phyloP scores from a whole-genome alignment of 2,888 invertebrate species.

The Orchesella flavescens region DNA sequence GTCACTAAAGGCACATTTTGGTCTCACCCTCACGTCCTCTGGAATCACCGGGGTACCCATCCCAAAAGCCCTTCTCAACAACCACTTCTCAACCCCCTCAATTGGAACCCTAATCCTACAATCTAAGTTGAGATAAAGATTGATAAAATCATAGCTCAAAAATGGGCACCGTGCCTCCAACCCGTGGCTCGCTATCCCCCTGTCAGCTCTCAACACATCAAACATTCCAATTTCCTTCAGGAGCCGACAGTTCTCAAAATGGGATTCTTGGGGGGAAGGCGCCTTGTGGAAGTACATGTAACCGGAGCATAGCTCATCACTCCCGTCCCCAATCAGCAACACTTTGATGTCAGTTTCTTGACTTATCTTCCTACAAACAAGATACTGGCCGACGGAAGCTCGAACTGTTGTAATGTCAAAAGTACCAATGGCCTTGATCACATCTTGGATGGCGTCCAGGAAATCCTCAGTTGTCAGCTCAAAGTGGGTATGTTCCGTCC shows the following conservation, averaged over 20 bases:
- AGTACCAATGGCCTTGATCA: slow-evolving; percentile 91
- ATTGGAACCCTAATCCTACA: slow-evolving; percentile 64
- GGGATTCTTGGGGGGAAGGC: slow-evolving; percentile 64
- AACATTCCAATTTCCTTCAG: slow-evolving; percentile 66
- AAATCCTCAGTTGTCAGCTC: slow-evolving; percentile 89
- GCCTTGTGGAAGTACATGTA: slow-evolving; percentile 69
- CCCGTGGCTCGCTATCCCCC: slow-evolving; percentile 74
- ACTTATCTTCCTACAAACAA: slow-evolving; percentile 76
- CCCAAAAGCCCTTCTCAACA: slow-evolving; percentile 61
- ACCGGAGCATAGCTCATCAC: slow-evolving; percentile 66
- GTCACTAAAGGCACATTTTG: slow-evolving; percentile 68
- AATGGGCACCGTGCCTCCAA: slow-evolving; percentile 92
- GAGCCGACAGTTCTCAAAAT: slow-evolving; percentile 65
- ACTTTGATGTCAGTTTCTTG: slow-evolving; percentile 66
- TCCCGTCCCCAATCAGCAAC: slow-evolving; percentile 67
- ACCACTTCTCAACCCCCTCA: slow-evolving; percentile 68
- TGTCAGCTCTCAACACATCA: slow-evolving; percentile 64
- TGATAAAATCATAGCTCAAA: slow-evolving; percentile 75
- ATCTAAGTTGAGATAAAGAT: slow-evolving; percentile 66
- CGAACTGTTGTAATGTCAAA: slow-evolving; percentile 91
- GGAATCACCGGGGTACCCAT: slow-evolving; percentile 54
- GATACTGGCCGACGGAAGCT: slow-evolving; percentile 86
- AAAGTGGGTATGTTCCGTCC: slow-evolving; percentile 92
- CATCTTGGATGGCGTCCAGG: slow-evolving; percentile 82
- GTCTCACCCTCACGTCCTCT: slow-evolving; percentile 62